These are phyloP conservation scores for Bujurquina vittata DNA, from an alignment of 2,113 vertebrate genomes.

Conservation along the genomic window DNA sequence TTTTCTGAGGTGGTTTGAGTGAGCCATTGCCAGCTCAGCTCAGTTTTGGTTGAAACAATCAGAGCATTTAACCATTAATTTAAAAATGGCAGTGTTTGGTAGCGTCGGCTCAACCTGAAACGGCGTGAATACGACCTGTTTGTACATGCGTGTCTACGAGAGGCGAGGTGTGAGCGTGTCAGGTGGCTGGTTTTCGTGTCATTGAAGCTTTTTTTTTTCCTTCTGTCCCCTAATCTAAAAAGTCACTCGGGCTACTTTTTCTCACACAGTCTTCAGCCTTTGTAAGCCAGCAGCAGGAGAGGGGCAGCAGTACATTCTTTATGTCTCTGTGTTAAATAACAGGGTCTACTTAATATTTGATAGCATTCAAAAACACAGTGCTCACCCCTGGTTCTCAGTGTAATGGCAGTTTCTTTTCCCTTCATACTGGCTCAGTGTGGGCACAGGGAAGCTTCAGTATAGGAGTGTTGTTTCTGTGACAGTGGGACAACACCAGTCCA, in stretches of 20 bases:
- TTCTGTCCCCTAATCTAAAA: neutral
- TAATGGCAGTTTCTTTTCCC: no score
- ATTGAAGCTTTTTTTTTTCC: neutral
- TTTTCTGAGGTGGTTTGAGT: neutral
- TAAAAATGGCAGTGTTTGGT: slow-evolving; percentile 72
- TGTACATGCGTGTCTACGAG: slow-evolving; percentile 46
- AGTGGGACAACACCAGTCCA: slow-evolving; percentile 50
- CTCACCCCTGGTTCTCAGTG: no score
- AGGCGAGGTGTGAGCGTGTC: slow-evolving; percentile 42
- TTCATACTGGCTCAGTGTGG: no score
- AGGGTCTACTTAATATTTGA: slow-evolving; percentile 12
- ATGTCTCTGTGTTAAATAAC: slow-evolving; percentile 51
- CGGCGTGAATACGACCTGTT: slow-evolving; percentile 20
- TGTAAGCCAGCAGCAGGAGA: slow-evolving; percentile 16
- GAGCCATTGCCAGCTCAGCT: slow-evolving; percentile 1
- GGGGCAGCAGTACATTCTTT: slow-evolving; percentile 62
- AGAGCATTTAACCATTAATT: slow-evolving; percentile 26
- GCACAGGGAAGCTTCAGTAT: no score
- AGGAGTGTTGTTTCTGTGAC: no score
- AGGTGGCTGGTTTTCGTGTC: slow-evolving; percentile 55
- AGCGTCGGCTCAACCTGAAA: slow-evolving; percentile 36
- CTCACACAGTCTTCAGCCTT: slow-evolving; percentile 2
- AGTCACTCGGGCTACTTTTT: slow-evolving; percentile 13
- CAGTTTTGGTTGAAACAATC: slow-evolving; percentile 27
- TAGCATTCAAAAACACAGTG: slow-evolving; percentile 21